Evolutionary conservation across 2,888 invertebrate species (phyloP).

Genomic region (Busseola fusca): DNA sequence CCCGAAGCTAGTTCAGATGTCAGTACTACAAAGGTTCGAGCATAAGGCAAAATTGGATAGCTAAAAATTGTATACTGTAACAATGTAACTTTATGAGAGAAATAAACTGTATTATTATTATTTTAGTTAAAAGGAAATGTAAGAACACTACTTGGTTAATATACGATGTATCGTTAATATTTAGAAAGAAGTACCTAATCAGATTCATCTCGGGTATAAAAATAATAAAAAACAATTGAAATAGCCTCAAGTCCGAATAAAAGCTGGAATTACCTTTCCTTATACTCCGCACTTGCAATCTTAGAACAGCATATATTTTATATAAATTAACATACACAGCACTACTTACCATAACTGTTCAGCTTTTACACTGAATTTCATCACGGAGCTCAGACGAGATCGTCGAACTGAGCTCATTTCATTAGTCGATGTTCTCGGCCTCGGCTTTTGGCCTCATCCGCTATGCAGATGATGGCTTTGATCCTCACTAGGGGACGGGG

Average conservation of each 20-base stretch:
- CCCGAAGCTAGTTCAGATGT: too few relatives aligned
- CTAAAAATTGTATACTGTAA: too few relatives aligned
- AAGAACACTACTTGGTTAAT: not conserved
- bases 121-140: not conserved
- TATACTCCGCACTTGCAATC: not conserved
- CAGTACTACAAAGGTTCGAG: too few relatives aligned
- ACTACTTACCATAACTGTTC: slow-evolving; percentile 18
- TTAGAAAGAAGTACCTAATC: not conserved
- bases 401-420: slow-evolving; percentile 67
- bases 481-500: slow-evolving; percentile 32
- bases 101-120: not conserved
- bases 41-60: too few relatives aligned
- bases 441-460: slow-evolving; percentile 63
- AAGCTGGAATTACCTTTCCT: not conserved
- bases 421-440: slow-evolving; percentile 48
- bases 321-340: slow-evolving; percentile 28
- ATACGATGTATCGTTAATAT: not conserved
- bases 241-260: not conserved
- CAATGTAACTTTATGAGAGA: too few relatives aligned
- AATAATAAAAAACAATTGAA: not conserved
- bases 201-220: not conserved
- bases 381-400: slow-evolving; percentile 41
- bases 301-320: slow-evolving; percentile 7
- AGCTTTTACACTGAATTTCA: slow-evolving; percentile 23
- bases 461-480: slow-evolving; percentile 71